phyloP scores from a whole-genome alignment of 2,113 vertebrate species.

The Brachypodius melanocephalos region DNA sequence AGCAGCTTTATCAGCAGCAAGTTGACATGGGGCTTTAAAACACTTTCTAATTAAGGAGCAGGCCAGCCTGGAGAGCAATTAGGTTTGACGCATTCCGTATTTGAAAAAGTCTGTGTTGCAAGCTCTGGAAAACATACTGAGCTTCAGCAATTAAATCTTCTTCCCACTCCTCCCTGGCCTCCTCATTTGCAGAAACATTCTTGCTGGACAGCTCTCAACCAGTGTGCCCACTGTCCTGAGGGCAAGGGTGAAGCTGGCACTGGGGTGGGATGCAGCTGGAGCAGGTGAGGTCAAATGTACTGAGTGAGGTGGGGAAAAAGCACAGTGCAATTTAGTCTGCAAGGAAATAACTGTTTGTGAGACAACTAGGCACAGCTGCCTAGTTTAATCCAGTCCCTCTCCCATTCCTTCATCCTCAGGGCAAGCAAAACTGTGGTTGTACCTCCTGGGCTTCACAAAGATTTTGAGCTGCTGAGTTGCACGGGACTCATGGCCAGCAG shows the following conservation, averaged over 20 bases:
- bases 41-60: conserved; percentile 68
- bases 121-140: conserved; percentile 34
- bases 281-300: neutral
- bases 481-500: neutral
- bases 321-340: neutral
- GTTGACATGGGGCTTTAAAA: conserved; percentile 34
- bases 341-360: neutral
- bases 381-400: neutral
- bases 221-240: neutral
- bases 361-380: neutral
- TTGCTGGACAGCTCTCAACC: neutral
- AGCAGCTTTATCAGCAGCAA: neutral
- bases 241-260: neutral
- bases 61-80: conserved; percentile 65
- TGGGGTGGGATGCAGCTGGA: neutral
- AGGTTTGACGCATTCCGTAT: conserved; percentile 37
- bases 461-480: neutral
- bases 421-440: neutral
- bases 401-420: neutral
- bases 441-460: neutral
- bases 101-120: conserved; percentile 26
- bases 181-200: neutral
- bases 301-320: neutral
- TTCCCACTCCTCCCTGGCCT: neutral
- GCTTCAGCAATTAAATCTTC: conserved; percentile 44